Evolutionary conservation across 2,888 invertebrate species (phyloP).

Genomic region (Coronaproctus castanopsis): DNA sequence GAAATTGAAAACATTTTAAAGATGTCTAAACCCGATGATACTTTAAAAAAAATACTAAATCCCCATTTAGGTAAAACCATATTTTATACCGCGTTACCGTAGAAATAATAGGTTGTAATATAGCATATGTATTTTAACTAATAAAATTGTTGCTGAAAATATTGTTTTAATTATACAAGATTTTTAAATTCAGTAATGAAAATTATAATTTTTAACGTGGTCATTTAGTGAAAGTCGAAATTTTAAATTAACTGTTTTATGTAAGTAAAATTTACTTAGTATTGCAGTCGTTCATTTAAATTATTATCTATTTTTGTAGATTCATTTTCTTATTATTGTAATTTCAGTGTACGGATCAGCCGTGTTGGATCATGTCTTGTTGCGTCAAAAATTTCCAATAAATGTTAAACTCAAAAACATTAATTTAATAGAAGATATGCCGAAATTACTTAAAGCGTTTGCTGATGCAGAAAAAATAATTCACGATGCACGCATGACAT

Average conservation of each 20-base stretch:
- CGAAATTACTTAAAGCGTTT: conserved; percentile 41
- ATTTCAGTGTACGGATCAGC: conserved; percentile 67
- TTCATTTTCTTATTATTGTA: no score
- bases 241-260: background rate
- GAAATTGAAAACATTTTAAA: conserved; percentile 37
- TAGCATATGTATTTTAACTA: no score
- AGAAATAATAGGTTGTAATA: no score
- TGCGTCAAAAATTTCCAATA: conserved; percentile 42
- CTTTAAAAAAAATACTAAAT: conserved; percentile 59
- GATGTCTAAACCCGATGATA: conserved; percentile 48
- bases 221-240: background rate
- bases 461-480: conserved; percentile 45
- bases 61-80: conserved; percentile 43
- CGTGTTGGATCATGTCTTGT: conserved; percentile 74
- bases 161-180: no score
- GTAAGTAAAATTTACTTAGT: conserved; percentile 9
- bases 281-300: background rate
- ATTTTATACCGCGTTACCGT: no score
- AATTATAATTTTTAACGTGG: no score
- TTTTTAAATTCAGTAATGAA: no score
- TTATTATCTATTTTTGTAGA: conserved; percentile 10
- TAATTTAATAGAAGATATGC: conserved; percentile 37
- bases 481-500: conserved; percentile 25
- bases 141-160: no score
- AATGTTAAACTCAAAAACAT: conserved; percentile 43